Percentiles rank a stretch among this genome's conserved stretches.
These are phyloP conservation scores for Clarias fuscus DNA, from an alignment of 2,797 vertebrate genomes.

Conservation along the genomic window DNA sequence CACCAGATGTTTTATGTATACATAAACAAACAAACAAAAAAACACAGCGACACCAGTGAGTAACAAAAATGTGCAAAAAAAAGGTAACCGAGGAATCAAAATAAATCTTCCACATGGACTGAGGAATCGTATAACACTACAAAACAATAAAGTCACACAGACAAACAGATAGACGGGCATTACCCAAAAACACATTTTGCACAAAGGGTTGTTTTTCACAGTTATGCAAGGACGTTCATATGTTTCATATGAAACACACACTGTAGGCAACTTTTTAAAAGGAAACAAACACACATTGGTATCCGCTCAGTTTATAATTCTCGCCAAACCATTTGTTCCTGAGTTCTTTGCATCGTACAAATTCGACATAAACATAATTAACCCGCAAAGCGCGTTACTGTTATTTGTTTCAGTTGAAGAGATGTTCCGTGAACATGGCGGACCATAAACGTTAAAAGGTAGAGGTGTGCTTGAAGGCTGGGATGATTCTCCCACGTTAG, in stretches of 20 bases:
- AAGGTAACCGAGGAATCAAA: slow-evolving; percentile 23
- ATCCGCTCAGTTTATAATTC: not conserved
- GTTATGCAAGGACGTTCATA: not conserved
- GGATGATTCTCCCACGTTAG: not conserved
- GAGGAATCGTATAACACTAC: slow-evolving; percentile 36
- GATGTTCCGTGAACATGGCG: not conserved
- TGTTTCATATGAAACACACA: not conserved
- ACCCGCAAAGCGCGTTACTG: not conserved
- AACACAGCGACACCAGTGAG: not conserved
- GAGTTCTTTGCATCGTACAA: slow-evolving; percentile 2
- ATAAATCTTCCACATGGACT: slow-evolving; percentile 52
- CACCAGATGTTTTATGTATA: slow-evolving; percentile 39
- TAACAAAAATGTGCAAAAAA: slow-evolving; percentile 66
- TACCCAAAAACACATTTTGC: not conserved
- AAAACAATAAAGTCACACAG: slow-evolving; percentile 44
- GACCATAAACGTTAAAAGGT: not conserved
- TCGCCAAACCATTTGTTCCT: not conserved
- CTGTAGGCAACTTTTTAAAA: not conserved
- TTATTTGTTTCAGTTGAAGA: not conserved
- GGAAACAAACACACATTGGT: not conserved
- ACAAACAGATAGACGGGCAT: slow-evolving; percentile 26
- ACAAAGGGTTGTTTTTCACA: not conserved
- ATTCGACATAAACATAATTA: not conserved
- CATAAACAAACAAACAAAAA: slow-evolving; percentile 29
- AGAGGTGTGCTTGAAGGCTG: slow-evolving; percentile 22